Evolutionary conservation across 2,113 vertebrate species (phyloP).

Genomic region (Columba janthina): DNA sequence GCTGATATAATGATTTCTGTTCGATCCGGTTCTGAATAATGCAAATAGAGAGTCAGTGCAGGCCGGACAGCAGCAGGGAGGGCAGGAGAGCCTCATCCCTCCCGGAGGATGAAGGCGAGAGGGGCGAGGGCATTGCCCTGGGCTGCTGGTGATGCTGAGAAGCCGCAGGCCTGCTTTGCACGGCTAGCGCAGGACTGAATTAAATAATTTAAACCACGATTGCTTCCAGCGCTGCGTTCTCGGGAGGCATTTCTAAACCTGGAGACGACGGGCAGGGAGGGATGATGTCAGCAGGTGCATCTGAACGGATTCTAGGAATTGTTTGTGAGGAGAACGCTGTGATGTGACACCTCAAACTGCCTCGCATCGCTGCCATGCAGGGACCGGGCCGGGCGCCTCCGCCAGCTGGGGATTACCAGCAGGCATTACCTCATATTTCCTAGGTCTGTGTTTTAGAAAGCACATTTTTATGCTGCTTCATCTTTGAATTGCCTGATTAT

Average conservation of each 20-base stretch:
- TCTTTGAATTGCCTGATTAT: background rate
- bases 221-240: background rate
- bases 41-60: background rate
- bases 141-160: background rate
- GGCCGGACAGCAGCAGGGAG: background rate
- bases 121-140: background rate
- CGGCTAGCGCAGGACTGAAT: background rate
- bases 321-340: background rate
- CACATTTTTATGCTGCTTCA: fast-evolving
- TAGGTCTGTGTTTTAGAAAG: fast-evolving
- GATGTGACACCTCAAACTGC: background rate
- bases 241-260: background rate
- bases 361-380: fast-evolving
- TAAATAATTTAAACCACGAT: background rate
- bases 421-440: background rate
- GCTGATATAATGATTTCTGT: background rate
- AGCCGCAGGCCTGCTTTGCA: background rate
- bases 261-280: background rate
- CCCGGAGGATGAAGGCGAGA: background rate
- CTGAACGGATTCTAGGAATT: background rate
- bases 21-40: background rate
- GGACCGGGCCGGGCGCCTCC: background rate
- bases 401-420: background rate
- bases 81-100: background rate
- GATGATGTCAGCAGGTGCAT: background rate